Evolutionary conservation across 2,888 invertebrate species (phyloP).

Genomic region (Notodonta dromedarius): DNA sequence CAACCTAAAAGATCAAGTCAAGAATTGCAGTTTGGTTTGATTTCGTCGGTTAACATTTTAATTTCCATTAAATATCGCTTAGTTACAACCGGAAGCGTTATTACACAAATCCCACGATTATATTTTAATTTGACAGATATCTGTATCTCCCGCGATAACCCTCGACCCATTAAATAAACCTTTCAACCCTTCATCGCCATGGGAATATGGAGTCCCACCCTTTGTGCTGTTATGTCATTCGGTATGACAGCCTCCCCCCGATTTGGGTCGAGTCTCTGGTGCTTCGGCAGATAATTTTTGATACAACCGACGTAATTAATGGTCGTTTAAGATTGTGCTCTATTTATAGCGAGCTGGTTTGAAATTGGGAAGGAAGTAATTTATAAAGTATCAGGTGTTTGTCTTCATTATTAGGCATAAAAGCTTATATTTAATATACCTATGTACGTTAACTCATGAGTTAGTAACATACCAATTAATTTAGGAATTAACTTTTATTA

Average conservation of each 20-base stretch:
- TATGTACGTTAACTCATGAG: too few species aligned
- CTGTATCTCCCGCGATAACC: slow-evolving; percentile 34
- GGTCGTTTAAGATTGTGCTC: background rate
- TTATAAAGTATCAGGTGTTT: background rate
- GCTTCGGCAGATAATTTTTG: slow-evolving; percentile 31
- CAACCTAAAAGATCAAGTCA: too few species aligned
- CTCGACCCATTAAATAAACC: slow-evolving; percentile 42
- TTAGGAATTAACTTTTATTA: too few species aligned
- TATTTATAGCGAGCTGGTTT: background rate
- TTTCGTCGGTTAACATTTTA: background rate
- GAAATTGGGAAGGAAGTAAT: background rate
- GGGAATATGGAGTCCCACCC: slow-evolving; percentile 31
- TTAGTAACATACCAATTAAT: too few species aligned
- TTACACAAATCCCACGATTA: slow-evolving; percentile 31
- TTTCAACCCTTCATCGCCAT: slow-evolving; percentile 36
- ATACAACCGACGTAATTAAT: slow-evolving; percentile 5
- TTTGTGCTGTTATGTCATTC: slow-evolving; percentile 40
- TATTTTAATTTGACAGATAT: slow-evolving; percentile 38
- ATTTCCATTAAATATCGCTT: background rate
- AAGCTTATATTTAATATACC: too few species aligned
- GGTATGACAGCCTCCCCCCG: slow-evolving; percentile 38
- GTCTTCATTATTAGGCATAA: background rate
- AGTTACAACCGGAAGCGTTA: background rate
- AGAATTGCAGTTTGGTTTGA: too few species aligned
- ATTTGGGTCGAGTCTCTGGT: slow-evolving; percentile 38